Conservation (phyloP, 2,113 vertebrate species). For the Thomomys bottae region DNA sequence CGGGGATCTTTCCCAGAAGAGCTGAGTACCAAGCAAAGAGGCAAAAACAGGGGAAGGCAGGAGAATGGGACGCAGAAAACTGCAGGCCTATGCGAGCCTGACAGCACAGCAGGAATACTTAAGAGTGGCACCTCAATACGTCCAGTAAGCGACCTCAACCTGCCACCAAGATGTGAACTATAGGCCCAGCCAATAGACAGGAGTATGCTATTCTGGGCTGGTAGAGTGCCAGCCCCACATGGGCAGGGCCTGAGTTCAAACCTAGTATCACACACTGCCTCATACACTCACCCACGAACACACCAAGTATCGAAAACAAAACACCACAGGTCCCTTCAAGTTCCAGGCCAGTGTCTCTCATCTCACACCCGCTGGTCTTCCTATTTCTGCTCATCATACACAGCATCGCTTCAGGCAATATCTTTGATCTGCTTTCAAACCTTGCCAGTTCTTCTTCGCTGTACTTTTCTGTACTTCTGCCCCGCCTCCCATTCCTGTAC, state of each 20-base stretch:
- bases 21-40: not conserved
- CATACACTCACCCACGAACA: too few relatives aligned
- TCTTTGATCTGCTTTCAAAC: not conserved
- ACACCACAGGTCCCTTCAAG: not conserved
- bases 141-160: not conserved
- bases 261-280: too few relatives aligned
- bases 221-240: too few relatives aligned
- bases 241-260: too few relatives aligned
- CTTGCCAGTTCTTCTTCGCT: not conserved
- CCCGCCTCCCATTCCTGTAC: not conserved
- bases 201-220: not conserved
- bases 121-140: not conserved
- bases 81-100: not conserved
- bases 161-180: not conserved
- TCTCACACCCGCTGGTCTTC: not conserved
- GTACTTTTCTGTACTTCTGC: not conserved
- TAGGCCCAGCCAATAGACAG: not conserved
- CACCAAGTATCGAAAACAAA: not conserved
- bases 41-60: not conserved
- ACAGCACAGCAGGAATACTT: not conserved
- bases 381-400: not conserved
- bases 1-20: not conserved
- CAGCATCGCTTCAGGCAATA: not conserved
- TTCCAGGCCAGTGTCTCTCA: not conserved
- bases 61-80: not conserved